Evolutionary conservation across 2,113 vertebrate species (phyloP).

Genomic region (Symphodus melops): DNA sequence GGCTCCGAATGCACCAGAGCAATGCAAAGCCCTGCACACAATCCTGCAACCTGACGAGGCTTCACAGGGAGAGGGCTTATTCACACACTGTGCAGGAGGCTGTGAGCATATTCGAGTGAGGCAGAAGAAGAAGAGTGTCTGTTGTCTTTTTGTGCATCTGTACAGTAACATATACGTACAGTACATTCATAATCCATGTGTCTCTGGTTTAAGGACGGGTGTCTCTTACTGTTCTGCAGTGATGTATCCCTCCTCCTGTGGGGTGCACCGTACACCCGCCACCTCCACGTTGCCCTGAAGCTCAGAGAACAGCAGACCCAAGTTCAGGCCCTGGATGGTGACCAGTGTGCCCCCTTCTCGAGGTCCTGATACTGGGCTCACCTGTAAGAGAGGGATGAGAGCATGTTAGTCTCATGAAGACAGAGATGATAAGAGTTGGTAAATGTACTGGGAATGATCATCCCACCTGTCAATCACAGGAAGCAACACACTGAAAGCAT

Average conservation of each 20-base stretch:
- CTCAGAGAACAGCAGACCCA: slow-evolving; percentile 94
- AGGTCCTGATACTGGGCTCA: slow-evolving; percentile 92
- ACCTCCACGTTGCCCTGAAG: slow-evolving; percentile 92
- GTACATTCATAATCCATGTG: slow-evolving; percentile 14
- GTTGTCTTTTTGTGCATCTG: slow-evolving; percentile 8
- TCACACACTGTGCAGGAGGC: slow-evolving; percentile 21
- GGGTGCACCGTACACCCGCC: slow-evolving; percentile 90
- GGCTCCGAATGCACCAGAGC: slow-evolving; percentile 50
- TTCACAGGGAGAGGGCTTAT: slow-evolving; percentile 34
- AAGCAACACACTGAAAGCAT: too few relatives aligned
- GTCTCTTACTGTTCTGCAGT: slow-evolving; percentile 93
- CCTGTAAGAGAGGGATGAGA: slow-evolving; percentile 74
- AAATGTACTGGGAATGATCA: too few relatives aligned
- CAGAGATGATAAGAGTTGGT: too few relatives aligned
- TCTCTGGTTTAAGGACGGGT: slow-evolving; percentile 6
- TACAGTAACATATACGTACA: not conserved
- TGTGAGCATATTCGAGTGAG: slow-evolving; percentile 13
- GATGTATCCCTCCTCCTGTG: slow-evolving; percentile 89
- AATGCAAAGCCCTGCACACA: slow-evolving; percentile 43
- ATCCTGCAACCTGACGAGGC: slow-evolving; percentile 56
- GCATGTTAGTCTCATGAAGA: not conserved
- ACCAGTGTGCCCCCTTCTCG: slow-evolving; percentile 93
- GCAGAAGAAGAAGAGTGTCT: not conserved
- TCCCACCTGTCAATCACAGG: too few relatives aligned
- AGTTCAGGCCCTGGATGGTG: slow-evolving; percentile 93